Evolutionary conservation across 2,113 vertebrate species (phyloP), one percentile per base, ranked within the genome.

Genomic region (Notiomystis cincta): DNA sequence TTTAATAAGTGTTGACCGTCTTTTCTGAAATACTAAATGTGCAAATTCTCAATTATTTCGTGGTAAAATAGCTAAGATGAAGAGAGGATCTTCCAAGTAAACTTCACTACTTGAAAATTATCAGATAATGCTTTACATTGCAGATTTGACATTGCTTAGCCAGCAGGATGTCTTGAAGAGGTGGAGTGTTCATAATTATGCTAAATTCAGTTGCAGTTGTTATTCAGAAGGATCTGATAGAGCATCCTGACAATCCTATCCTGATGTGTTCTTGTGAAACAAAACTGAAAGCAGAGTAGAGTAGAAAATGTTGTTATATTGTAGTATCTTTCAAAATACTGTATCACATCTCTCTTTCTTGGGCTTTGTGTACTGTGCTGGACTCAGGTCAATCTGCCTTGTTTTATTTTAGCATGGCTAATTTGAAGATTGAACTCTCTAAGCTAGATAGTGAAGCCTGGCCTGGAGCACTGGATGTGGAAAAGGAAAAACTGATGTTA

Each of bases 351-450:
- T 87, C 28, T 37, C 72, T 64, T 50, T 78, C 15, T 31, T 93
- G 82, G 20, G 33, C 40, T 73, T 56, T 53, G 17, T 58, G 42
- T 53, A 50, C 37, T 89, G 3, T 25, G 23, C 64, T 73, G 37
- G 22, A 51, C 91, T 96, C n/a, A 95, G 57, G 31, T 27, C 50
- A 70, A 70, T 80, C 45, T 92, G 7, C 50, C 69, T 21, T 95
- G 25, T 92, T 94, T 79, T 69, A 6, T 96, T 97, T 78, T 89
- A 99, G 98, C 93, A 98, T 99, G 98, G 98, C 98, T 92, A 99
- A 98, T 94, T 87, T 98, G 85, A 98, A 99, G 95, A 98, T 99
- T 12, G 98, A 99, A 73, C 97, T 99, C 64, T 98, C 98, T 5
- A 98, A 98, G 95, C 69, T 99, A 86, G 98, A 98, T 56, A 95